A percentile compares a stretch with the other conserved stretches of the same genome.
Evolutionary conservation across 2,113 vertebrate species (phyloP).

Genomic region (Taxidea taxus): DNA sequence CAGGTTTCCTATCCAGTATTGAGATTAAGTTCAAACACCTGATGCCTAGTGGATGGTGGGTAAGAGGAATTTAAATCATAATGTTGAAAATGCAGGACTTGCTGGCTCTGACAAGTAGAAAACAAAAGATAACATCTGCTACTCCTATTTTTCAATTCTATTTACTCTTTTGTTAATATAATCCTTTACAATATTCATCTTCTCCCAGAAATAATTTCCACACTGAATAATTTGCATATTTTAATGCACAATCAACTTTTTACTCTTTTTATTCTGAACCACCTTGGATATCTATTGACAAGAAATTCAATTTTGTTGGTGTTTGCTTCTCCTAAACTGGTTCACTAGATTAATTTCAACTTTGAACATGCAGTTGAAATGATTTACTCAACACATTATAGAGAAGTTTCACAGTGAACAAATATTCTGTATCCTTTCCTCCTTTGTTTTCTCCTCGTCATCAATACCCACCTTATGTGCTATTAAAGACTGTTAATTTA

Average conservation of each 20-base stretch:
- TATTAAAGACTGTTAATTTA: background rate
- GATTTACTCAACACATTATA: background rate
- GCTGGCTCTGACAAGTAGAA: constrained; percentile 4
- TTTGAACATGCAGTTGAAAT: background rate
- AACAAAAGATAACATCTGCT: constrained; percentile 66
- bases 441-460: background rate
- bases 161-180: constrained; percentile 53
- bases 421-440: background rate
- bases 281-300: background rate
- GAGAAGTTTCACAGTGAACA: background rate
- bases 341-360: constrained; percentile 10
- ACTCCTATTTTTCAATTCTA: constrained; percentile 29
- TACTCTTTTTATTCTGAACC: background rate
- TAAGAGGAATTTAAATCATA: constrained; percentile 27
- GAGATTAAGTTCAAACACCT: constrained; percentile 34
- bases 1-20: background rate
- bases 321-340: background rate
- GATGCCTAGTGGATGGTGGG: background rate
- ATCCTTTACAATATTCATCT: constrained; percentile 45
- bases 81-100: background rate
- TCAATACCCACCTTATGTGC: background rate
- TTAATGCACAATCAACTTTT: constrained; percentile 22
- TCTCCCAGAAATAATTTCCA: constrained; percentile 36
- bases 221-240: constrained; percentile 31
- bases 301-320: background rate